Conservation (phyloP, 2,113 vertebrate species). For the Psettodes erumei region DNA sequence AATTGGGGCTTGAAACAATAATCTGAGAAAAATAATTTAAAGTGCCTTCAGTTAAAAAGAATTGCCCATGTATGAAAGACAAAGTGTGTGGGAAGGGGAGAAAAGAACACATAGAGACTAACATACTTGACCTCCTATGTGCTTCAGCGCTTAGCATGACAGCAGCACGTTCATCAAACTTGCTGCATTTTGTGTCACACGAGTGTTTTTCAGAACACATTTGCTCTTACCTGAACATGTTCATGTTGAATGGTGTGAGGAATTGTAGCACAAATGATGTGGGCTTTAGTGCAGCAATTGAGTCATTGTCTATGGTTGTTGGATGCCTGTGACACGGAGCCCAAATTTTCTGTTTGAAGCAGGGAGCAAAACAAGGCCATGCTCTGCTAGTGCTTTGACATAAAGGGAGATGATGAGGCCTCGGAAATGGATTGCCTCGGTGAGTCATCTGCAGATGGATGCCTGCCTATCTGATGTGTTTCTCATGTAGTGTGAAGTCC, state of each 20-base stretch:
- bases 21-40: background rate
- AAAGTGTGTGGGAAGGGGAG: background rate
- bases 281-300: background rate
- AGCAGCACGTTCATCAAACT: constrained; percentile 20
- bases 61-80: constrained; percentile 5
- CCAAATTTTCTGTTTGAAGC: constrained; percentile 7
- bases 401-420: constrained; percentile 24
- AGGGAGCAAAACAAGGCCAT: constrained; percentile 8
- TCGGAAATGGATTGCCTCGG: constrained; percentile 34
- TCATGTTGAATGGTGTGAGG: background rate
- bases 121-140: constrained; percentile 48
- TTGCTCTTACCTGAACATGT: background rate
- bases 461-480: constrained; percentile 68
- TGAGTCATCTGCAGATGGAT: constrained; percentile 60
- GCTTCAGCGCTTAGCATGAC: constrained; percentile 40
- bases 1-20: background rate
- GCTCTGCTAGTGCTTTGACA: constrained; percentile 15
- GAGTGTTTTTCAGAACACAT: background rate
- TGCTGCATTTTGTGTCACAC: background rate
- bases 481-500: constrained; percentile 68
- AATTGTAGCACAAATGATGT: background rate
- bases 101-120: constrained; percentile 10
- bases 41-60: constrained; percentile 2
- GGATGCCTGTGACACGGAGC: background rate
- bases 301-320: background rate